Conservation (phyloP, 30 jellyfish, hydroid and myxozoan species). For the Hydractinia echinata region DNA sequence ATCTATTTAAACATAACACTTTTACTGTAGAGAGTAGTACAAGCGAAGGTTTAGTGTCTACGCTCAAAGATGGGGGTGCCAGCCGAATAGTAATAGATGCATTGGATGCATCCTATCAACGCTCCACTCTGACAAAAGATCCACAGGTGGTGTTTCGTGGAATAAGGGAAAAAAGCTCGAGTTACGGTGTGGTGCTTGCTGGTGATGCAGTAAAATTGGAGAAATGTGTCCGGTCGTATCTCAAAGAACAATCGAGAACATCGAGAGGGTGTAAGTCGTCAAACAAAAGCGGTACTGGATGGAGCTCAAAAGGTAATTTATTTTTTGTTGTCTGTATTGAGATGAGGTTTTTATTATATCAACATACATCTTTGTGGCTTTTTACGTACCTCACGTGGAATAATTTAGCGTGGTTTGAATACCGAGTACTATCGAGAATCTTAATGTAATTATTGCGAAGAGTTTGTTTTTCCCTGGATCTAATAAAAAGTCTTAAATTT, state of each 20-base stretch:
- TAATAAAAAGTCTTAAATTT: no score
- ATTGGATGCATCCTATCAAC: neutral
- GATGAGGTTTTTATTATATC: no score
- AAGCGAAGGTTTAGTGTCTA: neutral
- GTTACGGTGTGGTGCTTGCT: slow-evolving; percentile 14
- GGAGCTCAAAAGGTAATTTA: neutral
- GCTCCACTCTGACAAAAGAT: neutral
- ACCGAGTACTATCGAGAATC: no score
- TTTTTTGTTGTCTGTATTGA: no score
- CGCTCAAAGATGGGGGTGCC: neutral
- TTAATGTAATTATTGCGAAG: no score
- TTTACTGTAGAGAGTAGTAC: neutral
- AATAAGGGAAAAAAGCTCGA: neutral
- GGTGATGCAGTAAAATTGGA: slow-evolving; percentile 19
- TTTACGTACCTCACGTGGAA: no score
- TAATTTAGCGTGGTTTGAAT: no score
- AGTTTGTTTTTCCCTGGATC: no score
- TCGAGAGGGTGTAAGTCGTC: neutral
- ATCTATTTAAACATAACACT: no score
- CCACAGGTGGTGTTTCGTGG: slow-evolving; percentile 12
- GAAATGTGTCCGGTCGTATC: slow-evolving; percentile 7
- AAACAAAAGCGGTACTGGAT: slow-evolving; percentile 1
- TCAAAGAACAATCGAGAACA: no score
- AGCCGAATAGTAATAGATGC: slow-evolving; percentile 14
- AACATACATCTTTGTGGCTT: no score